A percentile compares a stretch with the other conserved stretches of the same genome.
phyloP scores from a whole-genome alignment of 1,140 invertebrate species.

The Neodiprion pinetum region DNA sequence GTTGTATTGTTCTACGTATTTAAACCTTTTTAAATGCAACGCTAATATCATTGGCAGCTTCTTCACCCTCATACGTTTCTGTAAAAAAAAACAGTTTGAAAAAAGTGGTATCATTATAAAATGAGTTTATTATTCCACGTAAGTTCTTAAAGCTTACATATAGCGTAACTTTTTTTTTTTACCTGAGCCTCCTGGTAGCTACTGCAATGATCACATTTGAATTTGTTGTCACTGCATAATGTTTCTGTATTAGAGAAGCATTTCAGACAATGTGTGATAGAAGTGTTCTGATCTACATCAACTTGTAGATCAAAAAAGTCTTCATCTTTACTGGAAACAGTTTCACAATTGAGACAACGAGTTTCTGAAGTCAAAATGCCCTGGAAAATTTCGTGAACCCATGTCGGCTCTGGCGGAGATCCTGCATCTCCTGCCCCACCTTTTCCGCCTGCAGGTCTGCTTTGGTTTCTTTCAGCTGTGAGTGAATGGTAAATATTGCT shows the following conservation, averaged over 20 bases:
- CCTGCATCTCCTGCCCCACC: conserved; percentile 52
- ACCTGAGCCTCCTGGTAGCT: conserved; percentile 98
- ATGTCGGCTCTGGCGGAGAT: conserved; percentile 86
- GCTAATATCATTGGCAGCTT: conserved; percentile 98
- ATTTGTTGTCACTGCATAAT: conserved; percentile 99
- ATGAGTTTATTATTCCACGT: conserved; percentile 17
- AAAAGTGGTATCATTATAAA: neutral
- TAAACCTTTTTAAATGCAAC: conserved; percentile 97
- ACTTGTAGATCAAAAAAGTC: conserved; percentile 99
- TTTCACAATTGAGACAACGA: conserved; percentile 98
- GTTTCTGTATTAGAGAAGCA: conserved; percentile 99
- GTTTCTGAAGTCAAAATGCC: conserved; percentile 99
- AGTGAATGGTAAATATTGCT: conserved; percentile 28
- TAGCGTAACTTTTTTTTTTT: conserved; percentile 38
- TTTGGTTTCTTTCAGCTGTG: conserved; percentile 82
- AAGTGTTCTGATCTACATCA: conserved; percentile 99
- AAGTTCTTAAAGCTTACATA: neutral
- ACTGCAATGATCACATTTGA: conserved; percentile 99
- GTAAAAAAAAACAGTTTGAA: conserved; percentile 45
- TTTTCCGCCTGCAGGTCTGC: conserved; percentile 62
- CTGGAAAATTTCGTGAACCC: conserved; percentile 99
- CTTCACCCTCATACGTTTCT: conserved; percentile 97
- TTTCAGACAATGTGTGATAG: conserved; percentile 96
- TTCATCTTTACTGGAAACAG: conserved; percentile 99
- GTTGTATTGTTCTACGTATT: conserved; percentile 99